A percentile compares a stretch with the other conserved stretches of the same genome.
Conservation (phyloP, 2,888 invertebrate species). For the Platerodrilus igneus region DNA sequence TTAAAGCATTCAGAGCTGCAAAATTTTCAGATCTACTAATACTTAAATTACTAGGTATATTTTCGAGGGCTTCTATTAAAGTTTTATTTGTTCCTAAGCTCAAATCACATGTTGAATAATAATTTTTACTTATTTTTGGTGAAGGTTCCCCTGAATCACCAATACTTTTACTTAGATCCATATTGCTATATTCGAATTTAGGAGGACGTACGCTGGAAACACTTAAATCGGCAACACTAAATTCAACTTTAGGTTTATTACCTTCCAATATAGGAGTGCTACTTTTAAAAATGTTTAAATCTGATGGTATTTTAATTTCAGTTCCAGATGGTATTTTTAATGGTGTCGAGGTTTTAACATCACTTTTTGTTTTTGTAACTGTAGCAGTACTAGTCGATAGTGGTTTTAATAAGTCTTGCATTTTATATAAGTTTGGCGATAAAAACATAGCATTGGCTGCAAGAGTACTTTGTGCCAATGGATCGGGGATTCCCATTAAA, state of each 20-base stretch:
- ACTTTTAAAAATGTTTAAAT: constrained; percentile 53
- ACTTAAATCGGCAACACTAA: constrained; percentile 48
- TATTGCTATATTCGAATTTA: constrained; percentile 38
- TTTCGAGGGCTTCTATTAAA: constrained; percentile 30
- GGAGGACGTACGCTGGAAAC: constrained; percentile 46
- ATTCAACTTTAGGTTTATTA: constrained; percentile 44
- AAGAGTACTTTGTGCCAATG: constrained; percentile 69
- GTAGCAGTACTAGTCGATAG: constrained; percentile 56
- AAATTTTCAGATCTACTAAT: constrained; percentile 22
- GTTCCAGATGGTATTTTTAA: constrained; percentile 38
- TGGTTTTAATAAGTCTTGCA: constrained; percentile 63
- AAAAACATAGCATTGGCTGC: constrained; percentile 77
- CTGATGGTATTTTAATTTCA: constrained; percentile 49
- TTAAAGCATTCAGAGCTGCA: constrained; percentile 17
- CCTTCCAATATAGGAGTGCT: constrained; percentile 45
- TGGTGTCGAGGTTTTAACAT: constrained; percentile 28
- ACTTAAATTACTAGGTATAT: constrained; percentile 35
- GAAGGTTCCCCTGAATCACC: constrained; percentile 48
- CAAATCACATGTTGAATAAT: constrained; percentile 50
- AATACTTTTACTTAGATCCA: constrained; percentile 37
- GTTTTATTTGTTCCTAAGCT: constrained; percentile 48
- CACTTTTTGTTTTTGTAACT: constrained; percentile 34
- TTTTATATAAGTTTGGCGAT: constrained; percentile 64
- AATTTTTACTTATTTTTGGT: constrained; percentile 57
- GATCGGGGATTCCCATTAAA: constrained; percentile 66